These are phyloP conservation scores for Bombylius major DNA, from an alignment of 2,888 invertebrate species.

Conservation along the genomic window DNA sequence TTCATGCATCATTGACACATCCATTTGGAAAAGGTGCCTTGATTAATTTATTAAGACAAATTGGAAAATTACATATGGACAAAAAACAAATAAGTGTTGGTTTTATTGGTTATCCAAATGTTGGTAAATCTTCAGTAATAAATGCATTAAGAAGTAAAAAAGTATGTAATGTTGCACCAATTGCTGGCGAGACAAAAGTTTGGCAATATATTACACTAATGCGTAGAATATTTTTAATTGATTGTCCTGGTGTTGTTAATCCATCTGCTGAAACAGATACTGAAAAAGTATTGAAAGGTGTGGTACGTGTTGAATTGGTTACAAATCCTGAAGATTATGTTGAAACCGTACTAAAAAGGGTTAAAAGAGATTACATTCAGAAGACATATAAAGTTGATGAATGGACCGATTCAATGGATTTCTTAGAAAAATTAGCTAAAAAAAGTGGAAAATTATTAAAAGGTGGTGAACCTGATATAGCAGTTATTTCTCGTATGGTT, in stretches of 20 bases:
- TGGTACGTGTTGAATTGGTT: slow-evolving; percentile 90
- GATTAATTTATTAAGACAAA: slow-evolving; percentile 89
- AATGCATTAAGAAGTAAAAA: slow-evolving; percentile 92
- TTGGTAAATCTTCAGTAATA: slow-evolving; percentile 96
- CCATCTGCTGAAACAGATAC: slow-evolving; percentile 92
- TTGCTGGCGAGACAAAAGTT: slow-evolving; percentile 94
- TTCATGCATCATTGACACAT: slow-evolving; percentile 96
- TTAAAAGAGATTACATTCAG: slow-evolving; percentile 74
- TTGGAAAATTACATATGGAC: slow-evolving; percentile 88
- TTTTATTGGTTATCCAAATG: slow-evolving; percentile 97
- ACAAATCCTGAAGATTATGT: slow-evolving; percentile 94
- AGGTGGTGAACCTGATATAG: slow-evolving; percentile 92
- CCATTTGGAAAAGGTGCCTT: slow-evolving; percentile 96
- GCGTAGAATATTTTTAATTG: slow-evolving; percentile 91
- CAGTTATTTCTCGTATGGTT: slow-evolving; percentile 82
- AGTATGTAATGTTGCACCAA: slow-evolving; percentile 97
- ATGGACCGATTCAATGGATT: slow-evolving; percentile 75
- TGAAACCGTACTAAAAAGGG: slow-evolving; percentile 68
- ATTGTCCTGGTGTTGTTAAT: slow-evolving; percentile 98
- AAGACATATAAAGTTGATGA: slow-evolving; percentile 79
- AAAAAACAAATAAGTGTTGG: slow-evolving; percentile 99
- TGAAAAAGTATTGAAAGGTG: slow-evolving; percentile 91
- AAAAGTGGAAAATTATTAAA: slow-evolving; percentile 83
- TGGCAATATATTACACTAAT: slow-evolving; percentile 99
- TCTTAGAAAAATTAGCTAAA: slow-evolving; percentile 80